Conservation (phyloP, 1,140 invertebrate species). For the Kradibia gibbosae region DNA sequence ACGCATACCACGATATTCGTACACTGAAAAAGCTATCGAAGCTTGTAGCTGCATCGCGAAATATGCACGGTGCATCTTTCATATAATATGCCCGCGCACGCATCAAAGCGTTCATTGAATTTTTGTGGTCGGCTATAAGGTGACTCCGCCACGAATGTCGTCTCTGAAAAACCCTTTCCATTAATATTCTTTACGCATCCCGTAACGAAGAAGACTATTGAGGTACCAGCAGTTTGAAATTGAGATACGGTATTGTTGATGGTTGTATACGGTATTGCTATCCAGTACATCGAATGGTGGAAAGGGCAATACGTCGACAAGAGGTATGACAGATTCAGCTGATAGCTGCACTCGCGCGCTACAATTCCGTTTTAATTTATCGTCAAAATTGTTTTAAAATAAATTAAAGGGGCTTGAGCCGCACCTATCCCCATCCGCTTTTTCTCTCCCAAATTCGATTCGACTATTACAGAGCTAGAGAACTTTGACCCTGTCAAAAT, state of each 20-base stretch:
- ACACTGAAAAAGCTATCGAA: constrained; percentile 21
- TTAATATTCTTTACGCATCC: constrained; percentile 9
- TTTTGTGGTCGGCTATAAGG: not conserved
- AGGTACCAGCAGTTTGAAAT: not conserved
- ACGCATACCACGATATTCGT: not conserved
- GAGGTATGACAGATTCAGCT: not conserved
- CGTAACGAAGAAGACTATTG: not conserved
- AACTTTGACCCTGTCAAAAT: not conserved
- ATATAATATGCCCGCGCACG: not conserved
- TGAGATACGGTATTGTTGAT: not conserved
- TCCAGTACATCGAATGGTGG: not conserved
- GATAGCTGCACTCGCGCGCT: not conserved
- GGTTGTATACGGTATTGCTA: not conserved
- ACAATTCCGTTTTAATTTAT: not conserved
- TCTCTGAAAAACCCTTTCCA: not conserved
- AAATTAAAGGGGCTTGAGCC: not conserved
- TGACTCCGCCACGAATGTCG: not conserved
- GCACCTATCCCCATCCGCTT: not conserved
- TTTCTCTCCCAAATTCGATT: not conserved
- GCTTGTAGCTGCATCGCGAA: constrained; percentile 21
- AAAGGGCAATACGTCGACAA: not conserved
- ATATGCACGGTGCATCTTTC: constrained; percentile 36
- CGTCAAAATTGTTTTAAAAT: not conserved
- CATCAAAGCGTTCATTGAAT: constrained; percentile 17
- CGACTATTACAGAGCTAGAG: not conserved